phyloP scores from a whole-genome alignment of 2,888 invertebrate species.

The Yponomeuta evonymella region DNA sequence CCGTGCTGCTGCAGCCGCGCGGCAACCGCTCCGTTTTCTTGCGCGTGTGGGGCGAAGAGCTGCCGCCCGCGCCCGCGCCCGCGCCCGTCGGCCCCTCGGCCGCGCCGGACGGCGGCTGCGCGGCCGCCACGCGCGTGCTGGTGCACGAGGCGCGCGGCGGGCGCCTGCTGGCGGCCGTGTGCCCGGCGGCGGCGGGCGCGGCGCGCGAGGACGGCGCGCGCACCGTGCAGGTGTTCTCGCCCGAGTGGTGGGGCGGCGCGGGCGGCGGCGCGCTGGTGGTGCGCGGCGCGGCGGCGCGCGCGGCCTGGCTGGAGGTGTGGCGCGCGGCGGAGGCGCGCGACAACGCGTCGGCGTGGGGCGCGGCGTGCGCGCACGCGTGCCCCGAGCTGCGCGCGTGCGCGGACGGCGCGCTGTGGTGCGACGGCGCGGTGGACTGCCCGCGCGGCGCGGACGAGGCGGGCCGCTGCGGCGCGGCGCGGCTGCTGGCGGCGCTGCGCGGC shows the following conservation, averaged over 20 bases:
- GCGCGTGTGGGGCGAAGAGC: conserved; percentile 87
- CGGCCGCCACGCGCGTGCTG: conserved; percentile 78
- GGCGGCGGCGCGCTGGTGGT: conserved; percentile 62
- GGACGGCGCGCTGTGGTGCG: conserved; percentile 83
- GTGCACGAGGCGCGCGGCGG: conserved; percentile 76
- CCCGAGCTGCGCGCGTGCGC: conserved; percentile 87
- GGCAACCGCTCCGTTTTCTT: conserved; percentile 88
- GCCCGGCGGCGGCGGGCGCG: conserved; percentile 71
- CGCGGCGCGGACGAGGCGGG: conserved; percentile 82
- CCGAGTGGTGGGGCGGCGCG: conserved; percentile 80
- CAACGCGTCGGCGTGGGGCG: conserved; percentile 43
- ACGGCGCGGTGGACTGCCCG: conserved; percentile 81
- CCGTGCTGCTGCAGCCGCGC: conserved; percentile 87
- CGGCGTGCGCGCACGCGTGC: conserved; percentile 69
- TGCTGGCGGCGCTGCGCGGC: conserved; percentile 41
- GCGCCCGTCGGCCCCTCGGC: conserved; percentile 76
- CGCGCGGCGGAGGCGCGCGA: conserved; percentile 69
- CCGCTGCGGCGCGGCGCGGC: conserved; percentile 43
- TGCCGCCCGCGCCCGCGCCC: conserved; percentile 79
- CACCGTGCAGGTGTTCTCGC: conserved; percentile 43
- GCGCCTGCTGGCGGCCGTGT: conserved; percentile 88
- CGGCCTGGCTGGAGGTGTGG: conserved; percentile 35
- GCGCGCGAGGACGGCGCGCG: conserved; percentile 80
- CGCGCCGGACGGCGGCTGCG: conserved; percentile 86
- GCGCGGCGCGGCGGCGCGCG: conserved; percentile 27